phyloP scores from a whole-genome alignment of 2,113 vertebrate genomes.

The Catharus fuscescens region DNA sequence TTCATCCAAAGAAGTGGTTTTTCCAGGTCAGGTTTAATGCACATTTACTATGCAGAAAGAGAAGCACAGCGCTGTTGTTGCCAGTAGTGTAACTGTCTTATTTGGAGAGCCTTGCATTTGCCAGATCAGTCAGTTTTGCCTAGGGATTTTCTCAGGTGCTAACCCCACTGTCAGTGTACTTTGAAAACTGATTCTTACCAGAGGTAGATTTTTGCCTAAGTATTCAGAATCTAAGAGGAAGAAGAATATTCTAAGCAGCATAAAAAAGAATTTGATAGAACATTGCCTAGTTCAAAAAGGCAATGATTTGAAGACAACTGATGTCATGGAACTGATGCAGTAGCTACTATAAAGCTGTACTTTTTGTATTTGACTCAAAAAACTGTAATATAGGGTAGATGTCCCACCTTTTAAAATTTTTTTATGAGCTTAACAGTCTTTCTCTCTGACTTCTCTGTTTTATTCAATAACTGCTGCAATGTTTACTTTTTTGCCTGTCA shows the following conservation, averaged over 20 bases:
- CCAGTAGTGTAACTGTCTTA: not conserved
- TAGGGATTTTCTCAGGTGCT: not conserved
- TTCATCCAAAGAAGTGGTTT: not conserved
- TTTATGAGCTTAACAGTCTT: not conserved
- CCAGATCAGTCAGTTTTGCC: not conserved
- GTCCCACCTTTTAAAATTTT: not conserved
- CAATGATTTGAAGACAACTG: not conserved
- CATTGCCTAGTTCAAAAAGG: not conserved
- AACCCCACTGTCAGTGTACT: not conserved
- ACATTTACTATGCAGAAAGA: not conserved
- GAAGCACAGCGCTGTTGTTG: not conserved
- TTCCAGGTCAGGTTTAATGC: slow-evolving; percentile 37
- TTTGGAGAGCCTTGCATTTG: not conserved
- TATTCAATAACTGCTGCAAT: not conserved
- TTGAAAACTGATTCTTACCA: not conserved
- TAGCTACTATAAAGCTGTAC: not conserved
- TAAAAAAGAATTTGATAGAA: not conserved
- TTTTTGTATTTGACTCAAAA: not conserved
- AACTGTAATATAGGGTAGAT: not conserved
- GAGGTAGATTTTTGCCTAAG: not conserved
- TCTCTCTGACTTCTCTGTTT: not conserved
- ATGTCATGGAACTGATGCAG: not conserved
- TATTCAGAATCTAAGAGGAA: not conserved
- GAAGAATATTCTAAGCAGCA: not conserved
- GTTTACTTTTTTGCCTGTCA: not conserved